Conservation (phyloP, 1,140 invertebrate genomes). For the Pomacea maculata region DNA sequence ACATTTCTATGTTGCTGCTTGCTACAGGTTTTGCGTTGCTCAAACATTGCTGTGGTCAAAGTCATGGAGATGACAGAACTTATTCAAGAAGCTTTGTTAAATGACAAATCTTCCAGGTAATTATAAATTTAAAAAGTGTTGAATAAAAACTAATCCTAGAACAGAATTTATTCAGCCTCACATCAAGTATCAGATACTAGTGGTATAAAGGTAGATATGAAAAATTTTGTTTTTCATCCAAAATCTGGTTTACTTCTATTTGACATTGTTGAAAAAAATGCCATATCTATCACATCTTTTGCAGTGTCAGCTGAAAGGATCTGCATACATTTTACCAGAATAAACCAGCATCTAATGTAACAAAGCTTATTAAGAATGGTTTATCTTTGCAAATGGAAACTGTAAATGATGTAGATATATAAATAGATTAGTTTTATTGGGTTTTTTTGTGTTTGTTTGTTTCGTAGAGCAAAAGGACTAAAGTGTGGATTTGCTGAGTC, state of each 20-base stretch:
- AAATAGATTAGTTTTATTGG: not conserved
- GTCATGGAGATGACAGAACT: slow-evolving; percentile 77
- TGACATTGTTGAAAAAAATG: not conserved
- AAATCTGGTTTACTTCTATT: not conserved
- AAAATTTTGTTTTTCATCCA: not conserved
- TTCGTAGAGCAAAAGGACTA: slow-evolving; percentile 47
- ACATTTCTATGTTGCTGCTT: slow-evolving; percentile 14
- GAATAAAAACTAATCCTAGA: not conserved
- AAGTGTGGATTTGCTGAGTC: slow-evolving; percentile 59
- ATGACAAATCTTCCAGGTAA: slow-evolving; percentile 71
- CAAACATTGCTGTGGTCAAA: slow-evolving; percentile 77
- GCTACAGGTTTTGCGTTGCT: slow-evolving; percentile 75
- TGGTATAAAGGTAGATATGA: not conserved
- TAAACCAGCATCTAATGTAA: not conserved
- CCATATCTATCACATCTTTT: not conserved
- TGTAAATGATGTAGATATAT: not conserved
- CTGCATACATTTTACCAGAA: not conserved
- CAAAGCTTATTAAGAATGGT: not conserved
- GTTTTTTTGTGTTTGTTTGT: not conserved
- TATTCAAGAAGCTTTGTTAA: slow-evolving; percentile 77
- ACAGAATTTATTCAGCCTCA: not conserved
- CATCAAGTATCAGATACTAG: not conserved
- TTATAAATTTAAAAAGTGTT: not conserved
- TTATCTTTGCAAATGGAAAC: not conserved
- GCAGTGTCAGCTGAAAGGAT: not conserved